A percentile compares a stretch with the other conserved stretches of the same genome.
Evolutionary conservation across 2,113 vertebrate genomes (phyloP).

Genomic region (human (Homo sapiens)): GRCh38 chr3:88647001-88647500

Average conservation of each 20-base stretch:
- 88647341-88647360: too few relatives aligned
- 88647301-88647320: background rate
- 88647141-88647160: background rate
- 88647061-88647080: background rate
- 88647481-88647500: too few relatives aligned
- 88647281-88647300: background rate
- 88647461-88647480: too few relatives aligned
- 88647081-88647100: background rate
- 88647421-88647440: too few relatives aligned
- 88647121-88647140: background rate
- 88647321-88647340: too few relatives aligned
- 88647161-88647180: background rate
- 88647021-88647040: rapidly evolving
- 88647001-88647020: background rate
- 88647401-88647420: too few relatives aligned
- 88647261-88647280: background rate
- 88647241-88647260: background rate
- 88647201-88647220: background rate
- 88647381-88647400: too few relatives aligned
- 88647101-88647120: background rate
- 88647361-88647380: too few relatives aligned
- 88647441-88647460: too few relatives aligned
- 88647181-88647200: background rate
- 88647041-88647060: background rate
- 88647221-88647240: background rate